A percentile compares a stretch with the other conserved stretches of the same genome.
These are phyloP conservation scores for Rhinogobio ventralis DNA, from an alignment of 2,797 vertebrate species.

Conservation along the genomic window DNA sequence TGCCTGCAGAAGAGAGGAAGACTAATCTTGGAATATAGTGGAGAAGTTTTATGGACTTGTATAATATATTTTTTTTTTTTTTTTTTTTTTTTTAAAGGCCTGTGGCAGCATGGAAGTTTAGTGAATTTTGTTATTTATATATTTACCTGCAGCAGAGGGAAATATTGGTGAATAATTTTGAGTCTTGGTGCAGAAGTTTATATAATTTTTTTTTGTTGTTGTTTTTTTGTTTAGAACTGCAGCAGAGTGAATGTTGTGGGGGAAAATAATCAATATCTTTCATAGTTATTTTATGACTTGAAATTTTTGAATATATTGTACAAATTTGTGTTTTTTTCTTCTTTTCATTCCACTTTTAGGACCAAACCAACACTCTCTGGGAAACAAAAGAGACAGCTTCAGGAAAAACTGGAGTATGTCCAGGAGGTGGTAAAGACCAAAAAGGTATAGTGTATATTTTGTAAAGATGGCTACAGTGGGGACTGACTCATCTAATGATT, in stretches of 20 bases:
- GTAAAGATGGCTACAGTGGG: not conserved
- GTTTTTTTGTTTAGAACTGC: too few relatives aligned
- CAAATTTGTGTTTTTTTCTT: not conserved
- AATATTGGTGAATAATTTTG: not conserved
- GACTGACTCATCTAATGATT: not conserved
- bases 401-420: slow-evolving; percentile 81
- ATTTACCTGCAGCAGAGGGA: not conserved
- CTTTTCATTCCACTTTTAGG: slow-evolving; percentile 64
- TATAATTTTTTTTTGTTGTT: too few relatives aligned
- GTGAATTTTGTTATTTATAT: not conserved
- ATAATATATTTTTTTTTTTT: too few relatives aligned
- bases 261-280: too few relatives aligned
- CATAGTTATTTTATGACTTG: not conserved
- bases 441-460: slow-evolving; percentile 74
- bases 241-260: too few relatives aligned
- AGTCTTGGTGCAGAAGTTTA: not conserved
- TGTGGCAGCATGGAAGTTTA: not conserved
- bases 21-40: too few relatives aligned
- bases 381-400: slow-evolving; percentile 82
- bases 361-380: slow-evolving; percentile 78
- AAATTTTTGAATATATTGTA: not conserved
- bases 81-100: too few relatives aligned
- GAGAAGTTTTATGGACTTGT: too few relatives aligned
- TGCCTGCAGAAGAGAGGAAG: too few relatives aligned
- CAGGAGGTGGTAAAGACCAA: slow-evolving; percentile 82